A percentile compares a stretch with the other conserved stretches of the same genome.
Evolutionary conservation across 1,140 invertebrate species (phyloP).

Genomic region (Centruroides vittatus): DNA sequence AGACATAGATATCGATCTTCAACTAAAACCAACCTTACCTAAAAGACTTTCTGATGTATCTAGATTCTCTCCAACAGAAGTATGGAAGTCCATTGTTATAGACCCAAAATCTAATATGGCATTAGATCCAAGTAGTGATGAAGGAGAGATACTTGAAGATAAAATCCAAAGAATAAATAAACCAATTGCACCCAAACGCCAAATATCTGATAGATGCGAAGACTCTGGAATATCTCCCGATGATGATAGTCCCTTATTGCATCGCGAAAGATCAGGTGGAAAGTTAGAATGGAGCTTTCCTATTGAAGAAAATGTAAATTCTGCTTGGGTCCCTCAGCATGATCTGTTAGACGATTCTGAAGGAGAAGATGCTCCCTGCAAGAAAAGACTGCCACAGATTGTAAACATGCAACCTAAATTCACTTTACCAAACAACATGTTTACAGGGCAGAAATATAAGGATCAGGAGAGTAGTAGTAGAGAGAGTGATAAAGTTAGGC

Average conservation of each 20-base stretch:
- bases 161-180: constrained; percentile 38
- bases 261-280: constrained; percentile 5
- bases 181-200: constrained; percentile 33
- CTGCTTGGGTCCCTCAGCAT: constrained; percentile 10
- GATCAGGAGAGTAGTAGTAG: not conserved
- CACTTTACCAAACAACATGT: constrained; percentile 12
- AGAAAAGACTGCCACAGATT: not conserved
- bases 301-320: not conserved
- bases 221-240: constrained; percentile 68
- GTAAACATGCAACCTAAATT: constrained; percentile 5
- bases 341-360: constrained; percentile 9
- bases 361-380: constrained; percentile 1
- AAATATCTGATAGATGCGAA: constrained; percentile 46
- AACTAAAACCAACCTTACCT: constrained; percentile 57
- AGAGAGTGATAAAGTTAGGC: constrained; percentile 4
- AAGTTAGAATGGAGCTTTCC: not conserved
- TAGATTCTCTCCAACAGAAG: constrained; percentile 60
- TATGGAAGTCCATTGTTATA: constrained; percentile 50
- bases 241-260: constrained; percentile 34
- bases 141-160: constrained; percentile 33
- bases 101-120: constrained; percentile 15
- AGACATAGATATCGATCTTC: constrained; percentile 44
- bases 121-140: constrained; percentile 22
- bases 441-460: not conserved
- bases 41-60: constrained; percentile 57